These are phyloP conservation scores for Phyllotreta cruciferae DNA, from an alignment of 2,888 invertebrate genomes.

Conservation along the genomic window DNA sequence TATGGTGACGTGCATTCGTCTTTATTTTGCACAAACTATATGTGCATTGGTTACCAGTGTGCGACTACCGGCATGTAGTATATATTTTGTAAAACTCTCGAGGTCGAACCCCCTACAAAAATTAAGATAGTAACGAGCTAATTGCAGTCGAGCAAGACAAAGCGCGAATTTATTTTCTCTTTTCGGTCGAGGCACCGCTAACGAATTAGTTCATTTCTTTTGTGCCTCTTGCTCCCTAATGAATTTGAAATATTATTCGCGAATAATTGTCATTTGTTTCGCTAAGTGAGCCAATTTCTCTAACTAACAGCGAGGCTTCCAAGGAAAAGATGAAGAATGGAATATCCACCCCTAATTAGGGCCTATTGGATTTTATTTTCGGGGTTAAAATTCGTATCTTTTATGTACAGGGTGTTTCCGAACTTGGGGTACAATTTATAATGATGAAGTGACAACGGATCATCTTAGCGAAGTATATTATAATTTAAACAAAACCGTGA, in stretches of 20 bases:
- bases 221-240: slow-evolving; percentile 28
- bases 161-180: slow-evolving; percentile 29
- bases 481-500: no score
- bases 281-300: slow-evolving; percentile 23
- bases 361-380: no score
- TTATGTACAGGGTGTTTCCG: no score
- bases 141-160: slow-evolving; percentile 28
- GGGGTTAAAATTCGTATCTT: no score
- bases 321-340: no score
- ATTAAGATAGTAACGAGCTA: slow-evolving; percentile 31
- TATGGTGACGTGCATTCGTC: no score
- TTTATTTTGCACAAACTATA: no score
- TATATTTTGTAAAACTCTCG: background rate
- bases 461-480: no score
- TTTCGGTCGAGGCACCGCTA: slow-evolving; percentile 27
- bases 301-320: background rate
- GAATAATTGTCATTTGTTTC: slow-evolving; percentile 33
- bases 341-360: no score
- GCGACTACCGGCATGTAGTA: background rate
- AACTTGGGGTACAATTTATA: no score
- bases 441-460: no score
- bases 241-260: slow-evolving; percentile 30
- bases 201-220: slow-evolving; percentile 31
- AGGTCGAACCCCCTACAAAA: slow-evolving; percentile 19
- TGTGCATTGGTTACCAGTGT: no score